Conservation (phyloP, 2,113 vertebrate genomes). For the Heloderma charlesbogerti region DNA sequence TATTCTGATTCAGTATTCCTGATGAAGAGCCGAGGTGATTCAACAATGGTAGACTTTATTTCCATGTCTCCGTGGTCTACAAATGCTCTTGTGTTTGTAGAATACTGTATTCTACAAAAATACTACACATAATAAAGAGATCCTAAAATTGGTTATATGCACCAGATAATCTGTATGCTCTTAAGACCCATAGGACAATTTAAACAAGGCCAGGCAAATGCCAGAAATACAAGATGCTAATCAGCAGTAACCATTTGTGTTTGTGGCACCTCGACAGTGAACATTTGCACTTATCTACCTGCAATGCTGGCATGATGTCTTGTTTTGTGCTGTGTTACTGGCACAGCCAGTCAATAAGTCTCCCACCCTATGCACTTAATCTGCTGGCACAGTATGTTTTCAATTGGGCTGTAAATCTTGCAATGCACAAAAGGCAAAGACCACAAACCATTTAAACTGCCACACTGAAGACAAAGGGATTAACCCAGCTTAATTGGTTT, state of each 20-base stretch:
- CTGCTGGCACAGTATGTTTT: conserved; percentile 38
- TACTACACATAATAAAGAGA: conserved; percentile 42
- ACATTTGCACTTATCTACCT: conserved; percentile 9
- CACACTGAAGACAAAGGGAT: conserved; percentile 28
- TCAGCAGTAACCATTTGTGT: conserved; percentile 40
- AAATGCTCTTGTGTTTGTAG: neutral
- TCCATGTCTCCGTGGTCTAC: neutral
- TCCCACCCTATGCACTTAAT: conserved; percentile 31
- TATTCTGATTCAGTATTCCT: neutral
- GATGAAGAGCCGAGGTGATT: neutral
- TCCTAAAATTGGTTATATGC: conserved; percentile 45
- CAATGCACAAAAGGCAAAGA: conserved; percentile 9
- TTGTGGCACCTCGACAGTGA: neutral
- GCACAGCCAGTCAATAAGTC: conserved; percentile 21
- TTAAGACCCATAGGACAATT: conserved; percentile 47
- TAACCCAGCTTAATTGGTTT: conserved; percentile 38
- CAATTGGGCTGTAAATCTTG: conserved; percentile 28
- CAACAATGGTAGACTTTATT: neutral
- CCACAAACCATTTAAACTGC: conserved; percentile 23
- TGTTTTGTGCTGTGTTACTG: conserved; percentile 28
- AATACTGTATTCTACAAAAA: neutral
- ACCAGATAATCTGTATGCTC: conserved; percentile 59
- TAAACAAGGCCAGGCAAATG: conserved; percentile 48
- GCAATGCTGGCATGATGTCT: conserved; percentile 13
- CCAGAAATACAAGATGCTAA: conserved; percentile 45